Percentiles rank a stretch among this genome's conserved stretches.
Evolutionary conservation across 2,797 vertebrate species (phyloP).

Genomic region (Gila robusta): DNA sequence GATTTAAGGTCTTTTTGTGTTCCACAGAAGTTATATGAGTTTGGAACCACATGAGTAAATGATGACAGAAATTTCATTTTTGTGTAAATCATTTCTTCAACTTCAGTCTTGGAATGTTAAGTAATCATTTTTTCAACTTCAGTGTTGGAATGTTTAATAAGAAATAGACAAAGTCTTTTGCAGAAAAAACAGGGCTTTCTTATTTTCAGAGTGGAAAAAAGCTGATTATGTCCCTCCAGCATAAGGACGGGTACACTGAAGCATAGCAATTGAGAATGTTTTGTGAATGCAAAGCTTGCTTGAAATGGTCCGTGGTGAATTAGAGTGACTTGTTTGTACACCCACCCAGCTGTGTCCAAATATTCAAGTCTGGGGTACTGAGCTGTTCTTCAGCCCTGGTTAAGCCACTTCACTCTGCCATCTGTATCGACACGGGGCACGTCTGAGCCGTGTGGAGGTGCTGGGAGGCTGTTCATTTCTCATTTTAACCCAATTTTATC

Average conservation of each 20-base stretch:
- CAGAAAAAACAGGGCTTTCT: slow-evolving; percentile 50
- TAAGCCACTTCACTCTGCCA: slow-evolving; percentile 50
- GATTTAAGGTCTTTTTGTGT: slow-evolving; percentile 5
- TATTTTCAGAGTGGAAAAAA: slow-evolving; percentile 70
- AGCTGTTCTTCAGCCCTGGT: slow-evolving; percentile 66
- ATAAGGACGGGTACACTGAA: slow-evolving; percentile 62
- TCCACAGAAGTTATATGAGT: neutral
- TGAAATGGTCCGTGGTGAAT: slow-evolving; percentile 64
- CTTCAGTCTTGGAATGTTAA: slow-evolving; percentile 67
- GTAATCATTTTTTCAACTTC: slow-evolving; percentile 45
- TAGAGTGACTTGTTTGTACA: slow-evolving; percentile 71
- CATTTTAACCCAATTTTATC: slow-evolving; percentile 41
- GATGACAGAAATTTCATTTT: slow-evolving; percentile 5
- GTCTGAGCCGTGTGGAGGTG: slow-evolving; percentile 37
- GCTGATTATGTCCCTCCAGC: slow-evolving; percentile 67
- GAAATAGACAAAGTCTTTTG: slow-evolving; percentile 65
- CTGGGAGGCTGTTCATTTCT: neutral
- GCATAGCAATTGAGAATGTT: slow-evolving; percentile 66
- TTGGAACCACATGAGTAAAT: neutral
- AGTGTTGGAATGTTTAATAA: slow-evolving; percentile 72
- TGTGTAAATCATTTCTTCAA: neutral
- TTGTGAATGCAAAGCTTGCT: slow-evolving; percentile 68
- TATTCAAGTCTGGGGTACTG: slow-evolving; percentile 66
- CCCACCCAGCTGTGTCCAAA: slow-evolving; percentile 70
- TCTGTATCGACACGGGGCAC: slow-evolving; percentile 38